These are phyloP conservation scores for Dryobota labecula DNA, from an alignment of 2,888 invertebrate genomes.

Conservation along the genomic window DNA sequence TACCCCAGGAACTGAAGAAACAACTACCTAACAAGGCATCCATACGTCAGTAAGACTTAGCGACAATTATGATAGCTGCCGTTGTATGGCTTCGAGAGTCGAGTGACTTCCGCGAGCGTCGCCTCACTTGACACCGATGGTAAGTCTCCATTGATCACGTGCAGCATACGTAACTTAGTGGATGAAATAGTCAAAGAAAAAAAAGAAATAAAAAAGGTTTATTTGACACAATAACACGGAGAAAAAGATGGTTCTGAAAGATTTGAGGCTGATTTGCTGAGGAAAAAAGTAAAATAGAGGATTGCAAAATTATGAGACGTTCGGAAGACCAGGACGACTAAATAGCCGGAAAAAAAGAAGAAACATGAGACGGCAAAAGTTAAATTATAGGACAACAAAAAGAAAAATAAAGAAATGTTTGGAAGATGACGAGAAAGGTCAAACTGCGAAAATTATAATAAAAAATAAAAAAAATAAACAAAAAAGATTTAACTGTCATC, in stretches of 20 bases:
- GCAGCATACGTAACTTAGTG: neutral
- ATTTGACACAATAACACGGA: neutral
- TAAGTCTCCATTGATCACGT: conserved; percentile 49
- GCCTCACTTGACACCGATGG: conserved; percentile 57
- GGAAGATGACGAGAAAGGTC: neutral
- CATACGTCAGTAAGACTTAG: conserved; percentile 41
- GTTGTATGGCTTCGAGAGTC: conserved; percentile 60
- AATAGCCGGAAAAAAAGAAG: neutral
- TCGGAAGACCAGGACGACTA: neutral
- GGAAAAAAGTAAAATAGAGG: neutral
- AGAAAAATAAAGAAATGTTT: neutral
- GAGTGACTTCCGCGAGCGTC: conserved; percentile 58
- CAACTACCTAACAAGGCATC: conserved; percentile 28
- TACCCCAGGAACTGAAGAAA: conserved; percentile 32
- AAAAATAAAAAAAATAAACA: conserved; percentile 18
- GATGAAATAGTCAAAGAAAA: neutral
- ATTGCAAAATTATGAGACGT: neutral
- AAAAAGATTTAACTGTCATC: conserved; percentile 28
- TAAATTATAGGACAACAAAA: conserved; percentile 4
- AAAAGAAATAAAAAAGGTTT: neutral
- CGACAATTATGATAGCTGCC: conserved; percentile 43
- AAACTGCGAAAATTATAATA: conserved; percentile 1
- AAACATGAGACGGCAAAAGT: neutral
- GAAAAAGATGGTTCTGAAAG: neutral
- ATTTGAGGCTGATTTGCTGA: neutral